These are phyloP conservation scores for Stratiolaelaps scimitus DNA, from an alignment of 1,140 invertebrate genomes.

Conservation along the genomic window DNA sequence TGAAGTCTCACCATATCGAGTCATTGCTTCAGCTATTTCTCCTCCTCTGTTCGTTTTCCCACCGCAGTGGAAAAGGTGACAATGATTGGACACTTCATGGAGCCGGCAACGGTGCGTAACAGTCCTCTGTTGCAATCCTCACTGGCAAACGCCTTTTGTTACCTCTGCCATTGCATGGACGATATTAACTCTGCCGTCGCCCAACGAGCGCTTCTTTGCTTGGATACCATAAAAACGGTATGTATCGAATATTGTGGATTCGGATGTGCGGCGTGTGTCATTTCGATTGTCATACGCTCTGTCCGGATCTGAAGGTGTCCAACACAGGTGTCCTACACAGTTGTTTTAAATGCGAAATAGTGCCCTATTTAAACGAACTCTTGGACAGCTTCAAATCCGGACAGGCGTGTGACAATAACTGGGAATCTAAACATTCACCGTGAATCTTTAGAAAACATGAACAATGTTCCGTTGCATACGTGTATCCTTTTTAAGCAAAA, in stretches of 20 bases:
- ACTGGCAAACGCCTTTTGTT: slow-evolving; percentile 89
- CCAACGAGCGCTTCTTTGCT: slow-evolving; percentile 76
- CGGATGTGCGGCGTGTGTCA: too few species aligned
- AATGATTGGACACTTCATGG: slow-evolving; percentile 80
- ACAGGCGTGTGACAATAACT: too few species aligned
- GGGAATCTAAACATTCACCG: too few species aligned
- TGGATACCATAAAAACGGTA: slow-evolving; percentile 79
- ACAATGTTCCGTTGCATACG: too few species aligned
- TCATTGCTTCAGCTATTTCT: slow-evolving; percentile 28
- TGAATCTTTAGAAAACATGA: too few species aligned
- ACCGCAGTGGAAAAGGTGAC: slow-evolving; percentile 72
- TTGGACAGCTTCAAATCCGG: too few species aligned
- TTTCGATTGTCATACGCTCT: too few species aligned
- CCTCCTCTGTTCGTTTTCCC: slow-evolving; percentile 36
- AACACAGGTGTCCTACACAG: too few species aligned
- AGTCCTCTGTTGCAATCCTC: slow-evolving; percentile 77
- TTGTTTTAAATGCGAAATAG: too few species aligned
- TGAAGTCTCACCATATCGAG: slow-evolving; percentile 8
- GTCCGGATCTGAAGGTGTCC: too few species aligned
- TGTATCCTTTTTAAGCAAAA: too few species aligned
- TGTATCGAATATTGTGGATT: background rate
- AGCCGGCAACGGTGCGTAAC: slow-evolving; percentile 66
- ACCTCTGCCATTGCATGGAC: slow-evolving; percentile 86
- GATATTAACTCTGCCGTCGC: slow-evolving; percentile 88
- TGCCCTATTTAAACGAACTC: too few species aligned